Percentiles rank a stretch among this genome's conserved stretches.
Evolutionary conservation across 2,888 invertebrate species (phyloP).

Genomic region (Ceratothoa steindachneri): DNA sequence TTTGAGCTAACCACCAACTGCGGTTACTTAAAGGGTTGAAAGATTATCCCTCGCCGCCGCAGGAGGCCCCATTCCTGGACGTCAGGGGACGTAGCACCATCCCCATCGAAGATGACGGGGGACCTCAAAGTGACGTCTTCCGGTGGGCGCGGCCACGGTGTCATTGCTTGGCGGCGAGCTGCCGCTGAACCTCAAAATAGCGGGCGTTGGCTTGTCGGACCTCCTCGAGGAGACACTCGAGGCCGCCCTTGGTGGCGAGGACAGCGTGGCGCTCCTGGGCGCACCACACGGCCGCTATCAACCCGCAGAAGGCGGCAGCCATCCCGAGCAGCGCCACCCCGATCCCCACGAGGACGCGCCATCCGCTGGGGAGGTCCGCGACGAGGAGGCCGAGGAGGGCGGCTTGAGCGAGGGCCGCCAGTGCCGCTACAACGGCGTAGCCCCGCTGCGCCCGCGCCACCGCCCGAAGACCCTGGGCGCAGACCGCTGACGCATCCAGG

Average conservation of each 20-base stretch:
- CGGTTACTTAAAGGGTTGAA: too few relatives aligned
- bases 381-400: constrained; percentile 22
- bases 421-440: constrained; percentile 19
- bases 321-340: constrained; percentile 26
- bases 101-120: too few relatives aligned
- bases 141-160: too few relatives aligned
- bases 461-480: constrained; percentile 36
- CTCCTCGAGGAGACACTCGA: constrained; percentile 34
- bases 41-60: too few relatives aligned
- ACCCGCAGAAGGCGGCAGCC: constrained; percentile 24
- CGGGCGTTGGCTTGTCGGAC: constrained; percentile 32
- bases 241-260: constrained; percentile 25
- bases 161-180: too few relatives aligned
- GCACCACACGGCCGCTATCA: constrained; percentile 29
- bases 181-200: constrained; percentile 5
- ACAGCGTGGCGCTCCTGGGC: constrained; percentile 30
- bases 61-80: too few relatives aligned
- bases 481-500: constrained; percentile 39
- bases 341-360: not conserved
- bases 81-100: too few relatives aligned
- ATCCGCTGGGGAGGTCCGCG: not conserved
- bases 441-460: constrained; percentile 21
- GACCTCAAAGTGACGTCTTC: too few relatives aligned
- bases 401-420: constrained; percentile 16
- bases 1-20: too few relatives aligned